Base-by-base conservation (phyloP, 2,888 invertebrate genomes). In the Campoplex capitator region DNA sequence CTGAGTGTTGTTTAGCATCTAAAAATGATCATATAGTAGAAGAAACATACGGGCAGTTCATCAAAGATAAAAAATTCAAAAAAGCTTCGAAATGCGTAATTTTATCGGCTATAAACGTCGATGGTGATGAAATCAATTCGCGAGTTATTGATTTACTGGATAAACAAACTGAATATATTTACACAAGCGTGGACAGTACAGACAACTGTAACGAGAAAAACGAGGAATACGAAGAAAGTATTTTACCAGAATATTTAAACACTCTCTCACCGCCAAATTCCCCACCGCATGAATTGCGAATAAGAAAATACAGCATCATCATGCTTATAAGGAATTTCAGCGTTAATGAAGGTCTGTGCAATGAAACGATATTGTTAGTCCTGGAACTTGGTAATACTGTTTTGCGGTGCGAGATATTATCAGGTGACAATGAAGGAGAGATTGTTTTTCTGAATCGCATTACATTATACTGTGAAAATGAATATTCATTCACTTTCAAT, bases 351-450 rank as follows among this genome's bases (percentile, higher is more conserved):
- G 84, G 75, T 35, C 74, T 84, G 58, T 84, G 80, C 62, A 84
- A 84, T 58, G 80, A 89, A 58, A 90, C 89, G 0, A 73, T 89
- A 83, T 45, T 45, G 45, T 45, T 45, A 45, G 45, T 51, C 18
- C 51, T 51, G 16, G 51, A 18, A 51, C 51, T 51, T n/a, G 18
- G 51, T 51, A 51, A 16, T 51, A 51, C 16, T n/a, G 18, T 51
- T 51, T 18, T 51, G 3, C 56, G 73, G 71, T 89, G 88, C 81
- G 74, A 89, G 85, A 89, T 90, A 73, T 75, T 90, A 28, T 85
- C 85, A 4, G 85, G 89, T 42, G 84, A 85, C 70, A 85, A 85
- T 62, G 48, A n/a, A 32, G 75, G 80, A 54, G 76, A 75, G 16
- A 73, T 77, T 16, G 73, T 74, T 45, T 84, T 84, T 38, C 74